Base-by-base conservation (phyloP, 2,888 invertebrate genomes). In the Andrena flavipes region DNA sequence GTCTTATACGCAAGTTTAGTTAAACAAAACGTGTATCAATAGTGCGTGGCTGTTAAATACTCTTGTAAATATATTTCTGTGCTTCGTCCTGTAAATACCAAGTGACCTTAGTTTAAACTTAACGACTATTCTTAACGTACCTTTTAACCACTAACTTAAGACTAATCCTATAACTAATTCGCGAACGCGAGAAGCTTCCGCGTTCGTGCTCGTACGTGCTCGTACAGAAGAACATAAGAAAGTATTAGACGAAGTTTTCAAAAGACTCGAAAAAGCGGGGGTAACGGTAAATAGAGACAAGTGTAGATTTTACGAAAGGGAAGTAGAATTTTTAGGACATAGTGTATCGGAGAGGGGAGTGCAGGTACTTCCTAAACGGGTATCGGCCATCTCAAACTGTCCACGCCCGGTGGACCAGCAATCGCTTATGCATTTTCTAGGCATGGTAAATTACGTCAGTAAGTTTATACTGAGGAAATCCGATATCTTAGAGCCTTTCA, bases 281-380 rank as follows among this genome's bases (percentile, higher is more conserved):
- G 20, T 72, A 2, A 72, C 63, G 0, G 3, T 72, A 8, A 72
- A 72, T 35, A 63, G n/a, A 4, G 16, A 10, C 0, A 72, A 72
- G n/a, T 72, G 72, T 4, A 2, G 16, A 0, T 73, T 73, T 8
- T 48, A 64, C 20, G 54, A 51, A 10, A 33, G 64, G 8, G 23
- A 54, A 13, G 7, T 72, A 64, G 56, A 56, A n/a, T 56, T 56
- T 26, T 26, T 26, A n/a, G 26, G 56, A 29, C 56, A 56, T 56
- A 26, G 23, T 7, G 56, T 56, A 4, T 56, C 26, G 2, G 10
- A 13, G 26, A 7, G 1, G 26, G 56, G 23, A 13, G 56, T 56
- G 56, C 29, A 29, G n/a, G 29, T 56, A 13, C 56, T 26, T 26
- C 26, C 56, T 10, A 26, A 13, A 13, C 29, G 56, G 0, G 13